phyloP scores from a whole-genome alignment of 1,140 invertebrate genomes.

The Mercenaria mercenaria region DNA sequence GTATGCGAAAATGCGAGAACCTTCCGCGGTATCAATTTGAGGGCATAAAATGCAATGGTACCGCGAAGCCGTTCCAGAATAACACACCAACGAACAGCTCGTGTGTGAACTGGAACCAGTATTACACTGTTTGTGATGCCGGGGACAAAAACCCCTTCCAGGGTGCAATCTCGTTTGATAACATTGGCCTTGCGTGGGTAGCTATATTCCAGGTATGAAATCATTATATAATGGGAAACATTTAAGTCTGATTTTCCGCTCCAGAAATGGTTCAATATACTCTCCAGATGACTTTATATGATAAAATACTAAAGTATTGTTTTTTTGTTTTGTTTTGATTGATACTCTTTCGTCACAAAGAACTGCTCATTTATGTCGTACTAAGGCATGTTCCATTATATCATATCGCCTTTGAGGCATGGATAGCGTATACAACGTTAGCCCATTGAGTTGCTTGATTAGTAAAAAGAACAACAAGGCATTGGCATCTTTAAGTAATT shows the following conservation, averaged over 20 bases:
- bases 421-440: no score
- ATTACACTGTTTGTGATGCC: conserved; percentile 97
- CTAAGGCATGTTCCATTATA: no score
- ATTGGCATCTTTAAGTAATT: no score
- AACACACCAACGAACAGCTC: conserved; percentile 84
- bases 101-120: conserved; percentile 99
- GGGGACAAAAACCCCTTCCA: conserved; percentile 99
- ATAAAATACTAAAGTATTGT: no score
- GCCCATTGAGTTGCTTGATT: no score
- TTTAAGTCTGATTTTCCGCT: neutral
- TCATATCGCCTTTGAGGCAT: no score
- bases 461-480: no score
- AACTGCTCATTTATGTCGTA: no score
- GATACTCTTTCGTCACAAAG: no score
- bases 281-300: no score
- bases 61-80: conserved; percentile 78
- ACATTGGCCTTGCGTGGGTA: conserved; percentile 99
- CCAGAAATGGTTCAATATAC: no score
- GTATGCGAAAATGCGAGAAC: conserved; percentile 96
- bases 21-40: conserved; percentile 93
- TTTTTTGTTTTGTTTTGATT: no score
- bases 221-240: neutral
- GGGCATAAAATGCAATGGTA: conserved; percentile 89
- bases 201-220: conserved; percentile 99
- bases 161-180: conserved; percentile 99